A percentile compares a stretch with the other conserved stretches of the same genome.
phyloP scores from a whole-genome alignment of 2,113 vertebrate genomes.

The human (Homo sapiens) region GRCh38 chr11:19296501-19297000 shows the following conservation, averaged over 20 bases:
- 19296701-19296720: not conserved
- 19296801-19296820: fast-evolving
- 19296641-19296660: not conserved
- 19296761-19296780: not conserved
- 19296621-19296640: too few relatives aligned
- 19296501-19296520: not conserved
- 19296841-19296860: not conserved
- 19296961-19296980: conserved; percentile 80
- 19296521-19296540: not conserved
- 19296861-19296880: not conserved
- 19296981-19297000: conserved; percentile 82
- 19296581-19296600: not conserved
- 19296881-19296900: not conserved
- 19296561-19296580: too few relatives aligned
- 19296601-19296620: not conserved
- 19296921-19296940: conserved; percentile 49
- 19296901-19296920: not conserved
- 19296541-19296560: too few relatives aligned
- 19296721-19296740: not conserved
- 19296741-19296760: not conserved
- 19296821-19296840: not conserved
- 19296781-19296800: not conserved
- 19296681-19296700: not conserved
- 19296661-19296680: not conserved
- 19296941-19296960: conserved; percentile 69